Percentiles rank a stretch among this genome's conserved stretches.
Conservation (phyloP, 2,113 vertebrate species). For the Eonycteris spelaea region DNA sequence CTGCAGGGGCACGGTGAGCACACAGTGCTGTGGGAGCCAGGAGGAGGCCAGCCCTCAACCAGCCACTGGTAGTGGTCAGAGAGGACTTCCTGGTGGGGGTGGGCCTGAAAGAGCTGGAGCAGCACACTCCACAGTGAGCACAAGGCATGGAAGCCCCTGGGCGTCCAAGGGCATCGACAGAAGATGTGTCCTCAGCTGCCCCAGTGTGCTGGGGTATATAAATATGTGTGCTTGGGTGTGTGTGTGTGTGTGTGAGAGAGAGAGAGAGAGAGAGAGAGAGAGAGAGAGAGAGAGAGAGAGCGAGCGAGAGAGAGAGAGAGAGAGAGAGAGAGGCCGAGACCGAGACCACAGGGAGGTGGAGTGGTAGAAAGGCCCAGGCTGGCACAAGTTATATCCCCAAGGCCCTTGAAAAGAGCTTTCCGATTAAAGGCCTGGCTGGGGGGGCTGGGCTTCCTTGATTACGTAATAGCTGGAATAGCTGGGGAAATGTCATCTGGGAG, state of each 20-base stretch:
- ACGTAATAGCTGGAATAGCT: neutral
- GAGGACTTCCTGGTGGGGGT: neutral
- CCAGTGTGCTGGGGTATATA: neutral
- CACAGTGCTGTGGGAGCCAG: neutral
- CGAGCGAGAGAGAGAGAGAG: neutral
- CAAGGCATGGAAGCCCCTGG: neutral
- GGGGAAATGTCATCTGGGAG: neutral
- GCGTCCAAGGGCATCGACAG: neutral
- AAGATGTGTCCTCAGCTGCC: neutral
- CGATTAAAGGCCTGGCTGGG: neutral
- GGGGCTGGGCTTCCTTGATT: neutral
- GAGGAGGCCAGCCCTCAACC: neutral
- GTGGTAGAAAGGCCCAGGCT: neutral
- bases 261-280: neutral
- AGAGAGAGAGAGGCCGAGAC: neutral
- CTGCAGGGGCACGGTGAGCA: neutral
- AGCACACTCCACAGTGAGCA: neutral
- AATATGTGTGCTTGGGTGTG: neutral
- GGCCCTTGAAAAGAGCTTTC: neutral
- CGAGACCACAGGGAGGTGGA: neutral
- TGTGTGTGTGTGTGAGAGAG: no score
- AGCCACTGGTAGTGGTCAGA: neutral
- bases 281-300: neutral
- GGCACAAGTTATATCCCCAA: neutral
- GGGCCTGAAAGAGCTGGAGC: neutral